Evolutionary conservation across 2,888 invertebrate species (phyloP), one percentile per base, ranked within the genome.

Genomic region (Drosophila anomelani): DNA sequence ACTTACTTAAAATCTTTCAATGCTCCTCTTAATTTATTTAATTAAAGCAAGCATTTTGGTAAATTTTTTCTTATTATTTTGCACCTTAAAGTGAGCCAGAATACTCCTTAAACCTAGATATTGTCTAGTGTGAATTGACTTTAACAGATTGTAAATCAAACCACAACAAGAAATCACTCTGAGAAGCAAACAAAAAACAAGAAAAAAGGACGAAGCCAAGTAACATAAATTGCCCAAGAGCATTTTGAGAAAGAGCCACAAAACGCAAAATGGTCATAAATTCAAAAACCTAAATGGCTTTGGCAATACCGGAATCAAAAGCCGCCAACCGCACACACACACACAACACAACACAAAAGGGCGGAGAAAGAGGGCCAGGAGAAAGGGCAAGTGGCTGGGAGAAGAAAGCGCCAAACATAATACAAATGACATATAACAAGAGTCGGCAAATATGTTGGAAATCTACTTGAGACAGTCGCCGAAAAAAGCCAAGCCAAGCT

Each of bases 201-300:
- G 78, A 77, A 78, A 85, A 29, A n/a, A 26, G 26, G 26, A 12
- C 10, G 74, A 81, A 79, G 75, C 81, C 83, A 70, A 70, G 78
- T 78, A 76, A 68, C 75, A 69, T 61, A 78, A 83, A 86, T 86
- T 83, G 81, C 72, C 64, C 51, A 49, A 38, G 20, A 34, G 39
- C 55, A 63, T 67, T 79, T 79, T 68, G 17, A 59, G 62, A 77
- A 78, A 38, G 58, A 70, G 64, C 73, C 87, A 63, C 80, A 85
- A 85, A 87, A 84, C 84, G 80, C 80, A 76, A 87, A 84, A 84
- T 85, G 87, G 85, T 66, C 82, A 87, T 84, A 84, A 87, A 84
- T 87, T 84, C 79, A 85, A 79, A 86, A 82, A 85, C 80, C 82
- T 77, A 85, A 84, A 84, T 81, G 79, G 72, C 80, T 86, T 81